Evolutionary conservation across 1,140 invertebrate genomes (phyloP).

Genomic region (Palaemon carinicauda): DNA sequence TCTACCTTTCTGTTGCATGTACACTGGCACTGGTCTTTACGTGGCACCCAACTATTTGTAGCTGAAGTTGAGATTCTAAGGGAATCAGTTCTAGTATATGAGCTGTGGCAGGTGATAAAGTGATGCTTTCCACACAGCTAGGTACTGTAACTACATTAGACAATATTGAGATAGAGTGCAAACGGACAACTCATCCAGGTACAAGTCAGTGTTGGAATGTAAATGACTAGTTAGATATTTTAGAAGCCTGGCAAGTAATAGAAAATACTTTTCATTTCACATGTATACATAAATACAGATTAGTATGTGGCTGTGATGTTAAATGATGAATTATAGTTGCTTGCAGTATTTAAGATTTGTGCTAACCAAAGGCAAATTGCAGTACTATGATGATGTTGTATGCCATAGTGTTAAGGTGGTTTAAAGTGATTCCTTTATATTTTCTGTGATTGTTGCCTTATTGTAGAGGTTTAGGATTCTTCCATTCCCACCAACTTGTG

Average conservation of each 20-base stretch:
- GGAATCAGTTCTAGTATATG: background rate
- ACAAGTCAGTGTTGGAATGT: background rate
- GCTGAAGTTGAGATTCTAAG: background rate
- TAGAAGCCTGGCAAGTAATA: background rate
- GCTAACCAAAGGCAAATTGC: no score
- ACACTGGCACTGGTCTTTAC: background rate
- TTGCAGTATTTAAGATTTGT: no score
- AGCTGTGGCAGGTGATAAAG: background rate
- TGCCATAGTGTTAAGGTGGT: no score
- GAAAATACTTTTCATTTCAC: background rate
- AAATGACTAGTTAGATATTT: background rate
- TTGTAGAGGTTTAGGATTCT: no score
- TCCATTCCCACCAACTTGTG: no score
- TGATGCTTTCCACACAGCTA: slow-evolving; percentile 38
- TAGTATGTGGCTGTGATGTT: no score
- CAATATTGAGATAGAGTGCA: background rate
- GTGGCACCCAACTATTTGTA: slow-evolving; percentile 35
- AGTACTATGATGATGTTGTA: no score
- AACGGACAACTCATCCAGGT: slow-evolving; percentile 31
- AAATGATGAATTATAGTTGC: no score
- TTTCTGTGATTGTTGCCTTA: no score
- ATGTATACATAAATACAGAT: background rate
- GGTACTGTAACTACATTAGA: slow-evolving; percentile 9
- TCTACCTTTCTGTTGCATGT: no score
- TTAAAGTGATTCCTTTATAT: no score